Conservation (phyloP, 2,113 vertebrate genomes). For the Xiphophorus maculatus region DNA sequence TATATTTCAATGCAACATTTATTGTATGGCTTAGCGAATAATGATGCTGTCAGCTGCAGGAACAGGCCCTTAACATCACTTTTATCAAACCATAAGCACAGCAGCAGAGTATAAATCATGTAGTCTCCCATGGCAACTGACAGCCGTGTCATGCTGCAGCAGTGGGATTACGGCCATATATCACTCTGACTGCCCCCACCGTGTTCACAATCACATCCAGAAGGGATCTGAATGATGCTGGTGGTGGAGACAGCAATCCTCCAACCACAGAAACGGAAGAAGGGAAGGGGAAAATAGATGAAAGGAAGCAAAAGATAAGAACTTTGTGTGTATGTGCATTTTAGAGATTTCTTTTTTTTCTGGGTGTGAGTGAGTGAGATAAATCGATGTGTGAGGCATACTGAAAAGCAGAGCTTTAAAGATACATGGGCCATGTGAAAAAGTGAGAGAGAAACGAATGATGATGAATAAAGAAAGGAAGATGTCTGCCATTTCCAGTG, state of each 20-base stretch:
- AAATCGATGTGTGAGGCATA: conserved; percentile 25
- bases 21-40: not conserved
- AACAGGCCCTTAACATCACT: conserved; percentile 50
- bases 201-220: conserved; percentile 62
- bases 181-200: conserved; percentile 63
- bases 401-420: conserved; percentile 8
- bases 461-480: conserved; percentile 1
- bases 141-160: conserved; percentile 50
- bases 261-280: conserved; percentile 8
- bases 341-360: not conserved
- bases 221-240: conserved; percentile 36
- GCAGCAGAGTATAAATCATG: conserved; percentile 69
- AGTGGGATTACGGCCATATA: conserved; percentile 64
- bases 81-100: conserved; percentile 45
- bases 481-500: conserved; percentile 8
- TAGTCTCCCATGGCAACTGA: conserved; percentile 74
- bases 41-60: conserved; percentile 10
- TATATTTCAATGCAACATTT: not conserved
- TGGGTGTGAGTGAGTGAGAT: conserved; percentile 6
- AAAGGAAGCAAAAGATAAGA: not conserved
- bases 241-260: conserved; percentile 20
- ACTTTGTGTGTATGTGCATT: not conserved
- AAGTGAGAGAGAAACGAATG: conserved; percentile 11
- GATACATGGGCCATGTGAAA: not conserved
- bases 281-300: not conserved